Evolutionary conservation across 2,888 invertebrate genomes (phyloP), one percentile per base, ranked within the genome.

Genomic region (Cantharis nigra): DNA sequence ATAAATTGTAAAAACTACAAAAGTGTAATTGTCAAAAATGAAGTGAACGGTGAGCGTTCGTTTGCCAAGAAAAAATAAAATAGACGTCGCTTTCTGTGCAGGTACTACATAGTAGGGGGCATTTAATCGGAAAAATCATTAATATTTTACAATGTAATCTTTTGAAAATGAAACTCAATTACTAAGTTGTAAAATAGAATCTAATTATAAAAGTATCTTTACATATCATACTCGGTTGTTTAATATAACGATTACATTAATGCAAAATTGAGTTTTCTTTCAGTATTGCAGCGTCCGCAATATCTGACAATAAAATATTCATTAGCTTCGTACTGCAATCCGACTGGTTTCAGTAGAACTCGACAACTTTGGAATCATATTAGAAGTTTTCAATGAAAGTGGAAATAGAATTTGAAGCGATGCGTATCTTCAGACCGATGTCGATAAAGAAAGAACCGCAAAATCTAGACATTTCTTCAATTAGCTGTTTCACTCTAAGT

Each of bases 281-380:
- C 71, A 72, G 78, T 75, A 75, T 14, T 78, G 72, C 78, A 78
- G 75, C 73, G 69, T 30, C 72, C 77, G 77, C 77, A 78, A 78
- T 73, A 75, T 72, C 69, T 72, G 70, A 74, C 75, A 72, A 78
- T 78, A 72, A 75, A 75, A 75, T 78, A 78, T 78, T 78, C 75
- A 78, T 78, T 75, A 78, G 75, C 70, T 78, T 62, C 71, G 75
- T 75, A 70, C 49, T 69, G 73, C 71, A 75, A 75, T 74, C 63
- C 69, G 74, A 74, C 69, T 76, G 75, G 75, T 75, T 78, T 75
- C 72, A 71, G 75, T 72, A 73, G 72, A 72, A 72, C 74, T 74
- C 74, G 63, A 69, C 74, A 77, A 77, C 74, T 77, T 77, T 74
- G 64, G 65, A 74, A 78, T 75, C 74, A 72, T 78, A 78, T 74